Evolutionary conservation across 2,888 invertebrate species (phyloP), one percentile per base, ranked within the genome.

Genomic region (Empis livida): DNA sequence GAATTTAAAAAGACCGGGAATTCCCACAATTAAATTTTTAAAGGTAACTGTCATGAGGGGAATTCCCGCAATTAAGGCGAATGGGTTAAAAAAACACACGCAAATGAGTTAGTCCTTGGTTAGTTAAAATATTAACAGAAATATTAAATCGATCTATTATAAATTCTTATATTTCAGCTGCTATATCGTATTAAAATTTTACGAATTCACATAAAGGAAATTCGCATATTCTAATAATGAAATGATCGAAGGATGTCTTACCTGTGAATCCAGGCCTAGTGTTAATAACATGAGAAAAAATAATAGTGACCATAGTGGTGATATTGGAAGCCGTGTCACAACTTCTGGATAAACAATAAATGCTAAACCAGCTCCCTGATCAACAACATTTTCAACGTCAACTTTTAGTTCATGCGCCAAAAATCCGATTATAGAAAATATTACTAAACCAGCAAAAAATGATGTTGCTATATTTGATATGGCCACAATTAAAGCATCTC

Each of bases 341-440:
- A 81, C 80, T 69, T 90, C 90, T 0, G 89, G 87, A 61, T 88
- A 87, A n/a, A 86, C 86, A 50, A 89, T 83, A 60, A 90, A 89
- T 1, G 87, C 86, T 53, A 90, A 66, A 8, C 86, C 86, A 15
- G 85, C 81, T 2, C 82, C 84, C 60, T 84, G 80, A 57, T 77
- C 82, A n/a, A 84, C 84, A 45, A 85, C 85, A 40, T 78, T 74
- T 42, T 78, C 78, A 2, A 86, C 82, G 17, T 73, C 72, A 5
- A 84, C 82, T 42, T 80, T 72, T 43, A 86, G 70, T 60, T 86
- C 84, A 55, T 84, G 80, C 1, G 87, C 86, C 59, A 88, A 71
- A 67, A 84, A 86, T 5, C 87, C 89, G 57, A 88, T 83, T 20
- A 86, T 82, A 1, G 85, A 83, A 64, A 88, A 87, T 59, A 86